These are phyloP conservation scores for Drosophila pseudotakahashii DNA, from an alignment of 2,888 invertebrate species.

Conservation along the genomic window DNA sequence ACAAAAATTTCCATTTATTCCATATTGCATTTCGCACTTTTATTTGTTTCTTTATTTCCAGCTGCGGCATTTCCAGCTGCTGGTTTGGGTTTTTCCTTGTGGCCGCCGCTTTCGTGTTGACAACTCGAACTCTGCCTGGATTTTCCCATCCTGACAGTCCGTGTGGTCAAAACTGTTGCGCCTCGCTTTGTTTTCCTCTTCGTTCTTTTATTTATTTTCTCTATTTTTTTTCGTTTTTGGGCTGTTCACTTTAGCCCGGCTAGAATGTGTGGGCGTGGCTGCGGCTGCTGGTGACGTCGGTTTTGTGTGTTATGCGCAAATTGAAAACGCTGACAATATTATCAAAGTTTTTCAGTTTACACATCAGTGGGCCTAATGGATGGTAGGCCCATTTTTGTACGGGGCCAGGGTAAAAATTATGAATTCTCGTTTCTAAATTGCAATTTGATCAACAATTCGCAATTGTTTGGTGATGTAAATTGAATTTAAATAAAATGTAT, in stretches of 20 bases:
- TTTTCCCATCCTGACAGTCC: background rate
- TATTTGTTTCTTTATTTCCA: constrained; percentile 6
- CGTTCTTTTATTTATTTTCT: constrained; percentile 15
- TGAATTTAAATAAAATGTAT: constrained; percentile 76
- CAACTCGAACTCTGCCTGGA: constrained; percentile 37
- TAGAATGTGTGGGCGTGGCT: constrained; percentile 32
- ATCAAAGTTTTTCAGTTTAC: constrained; percentile 83
- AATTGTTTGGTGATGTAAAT: constrained; percentile 75
- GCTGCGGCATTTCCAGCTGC: constrained; percentile 21
- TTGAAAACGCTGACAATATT: constrained; percentile 82
- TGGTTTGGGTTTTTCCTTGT: constrained; percentile 37
- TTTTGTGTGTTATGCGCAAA: constrained; percentile 72
- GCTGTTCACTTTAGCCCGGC: constrained; percentile 20
- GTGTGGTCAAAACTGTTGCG: constrained; percentile 65
- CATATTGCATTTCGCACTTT: constrained; percentile 46
- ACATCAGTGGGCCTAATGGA: constrained; percentile 83
- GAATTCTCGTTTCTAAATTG: constrained; percentile 72
- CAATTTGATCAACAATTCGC: constrained; percentile 80
- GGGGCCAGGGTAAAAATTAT: constrained; percentile 33
- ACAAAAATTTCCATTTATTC: constrained; percentile 39
- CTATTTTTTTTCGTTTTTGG: constrained; percentile 2
- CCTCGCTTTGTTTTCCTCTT: constrained; percentile 58
- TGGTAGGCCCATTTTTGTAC: constrained; percentile 4
- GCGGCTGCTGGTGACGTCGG: constrained; percentile 45
- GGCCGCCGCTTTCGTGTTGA: constrained; percentile 21